A percentile compares a stretch with the other conserved stretches of the same genome.
Evolutionary conservation across 2,113 vertebrate species (phyloP).

Genomic region (Caracal caracal): DNA sequence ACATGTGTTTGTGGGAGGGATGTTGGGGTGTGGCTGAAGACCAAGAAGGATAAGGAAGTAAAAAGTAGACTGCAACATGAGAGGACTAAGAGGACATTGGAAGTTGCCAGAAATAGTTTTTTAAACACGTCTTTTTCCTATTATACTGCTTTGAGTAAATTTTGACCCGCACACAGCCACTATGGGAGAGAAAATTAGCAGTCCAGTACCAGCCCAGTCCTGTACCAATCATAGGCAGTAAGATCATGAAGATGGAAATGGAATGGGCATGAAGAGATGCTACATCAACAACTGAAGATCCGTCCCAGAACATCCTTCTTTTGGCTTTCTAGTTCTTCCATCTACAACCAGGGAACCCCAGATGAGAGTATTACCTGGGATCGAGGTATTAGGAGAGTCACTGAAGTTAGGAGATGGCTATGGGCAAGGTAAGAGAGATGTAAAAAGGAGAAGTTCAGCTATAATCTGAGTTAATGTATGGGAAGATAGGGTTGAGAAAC

Average conservation of each 20-base stretch:
- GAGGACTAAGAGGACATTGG: neutral
- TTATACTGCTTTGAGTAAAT: neutral
- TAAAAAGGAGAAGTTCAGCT: neutral
- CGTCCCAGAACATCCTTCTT: neutral
- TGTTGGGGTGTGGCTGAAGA: neutral
- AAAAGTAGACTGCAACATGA: neutral
- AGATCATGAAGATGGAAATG: neutral
- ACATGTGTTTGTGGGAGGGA: neutral
- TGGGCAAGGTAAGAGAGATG: neutral
- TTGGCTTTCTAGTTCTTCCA: neutral
- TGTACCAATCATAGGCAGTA: neutral
- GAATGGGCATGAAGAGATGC: neutral
- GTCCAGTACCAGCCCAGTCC: neutral
- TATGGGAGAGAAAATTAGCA: neutral
- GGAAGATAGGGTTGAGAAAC: neutral
- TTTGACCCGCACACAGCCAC: neutral
- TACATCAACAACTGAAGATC: neutral
- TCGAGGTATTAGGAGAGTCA: neutral
- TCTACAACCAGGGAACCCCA: neutral
- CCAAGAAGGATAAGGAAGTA: neutral
- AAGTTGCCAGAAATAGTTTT: neutral
- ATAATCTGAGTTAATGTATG: neutral
- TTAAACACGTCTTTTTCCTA: neutral
- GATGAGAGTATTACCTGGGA: neutral
- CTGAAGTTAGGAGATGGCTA: neutral